Evolutionary conservation across 2,113 vertebrate species (phyloP).

Genomic region (Clarias macrocephalus): DNA sequence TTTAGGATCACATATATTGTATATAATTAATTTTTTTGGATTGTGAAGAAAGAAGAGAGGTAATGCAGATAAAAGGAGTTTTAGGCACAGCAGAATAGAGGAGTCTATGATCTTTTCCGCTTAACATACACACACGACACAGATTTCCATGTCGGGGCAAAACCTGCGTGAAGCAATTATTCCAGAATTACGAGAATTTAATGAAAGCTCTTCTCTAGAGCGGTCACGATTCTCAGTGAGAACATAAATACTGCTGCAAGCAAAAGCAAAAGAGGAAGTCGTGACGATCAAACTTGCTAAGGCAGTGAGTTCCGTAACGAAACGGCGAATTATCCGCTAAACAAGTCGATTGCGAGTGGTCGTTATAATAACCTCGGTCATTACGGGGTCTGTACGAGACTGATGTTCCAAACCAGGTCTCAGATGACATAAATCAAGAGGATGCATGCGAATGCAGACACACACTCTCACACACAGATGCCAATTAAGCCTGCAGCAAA

Average conservation of each 20-base stretch:
- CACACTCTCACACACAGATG: not conserved
- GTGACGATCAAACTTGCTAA: not conserved
- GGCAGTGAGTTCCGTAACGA: not conserved
- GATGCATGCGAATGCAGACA: slow-evolving; percentile 1
- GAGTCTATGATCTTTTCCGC: not conserved
- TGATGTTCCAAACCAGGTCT: not conserved
- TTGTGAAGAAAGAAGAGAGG: not conserved
- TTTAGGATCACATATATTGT: not conserved
- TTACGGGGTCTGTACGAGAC: not conserved
- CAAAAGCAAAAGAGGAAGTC: not conserved
- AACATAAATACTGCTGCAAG: not conserved
- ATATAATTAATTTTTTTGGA: not conserved
- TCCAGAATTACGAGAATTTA: not conserved
- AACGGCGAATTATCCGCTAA: not conserved
- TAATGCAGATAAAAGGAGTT: slow-evolving; percentile 4
- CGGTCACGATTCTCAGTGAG: not conserved
- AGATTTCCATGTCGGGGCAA: not conserved
- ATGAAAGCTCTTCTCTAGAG: not conserved
- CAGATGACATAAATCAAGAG: not conserved
- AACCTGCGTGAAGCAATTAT: not conserved
- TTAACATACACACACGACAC: not conserved
- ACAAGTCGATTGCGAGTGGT: not conserved
- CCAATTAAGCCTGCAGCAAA: slow-evolving; percentile 47
- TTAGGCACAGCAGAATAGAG: not conserved
- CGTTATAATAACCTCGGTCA: not conserved